Evolutionary conservation across 2,797 vertebrate species (phyloP).

Genomic region (Acipenser transmontanus): DNA sequence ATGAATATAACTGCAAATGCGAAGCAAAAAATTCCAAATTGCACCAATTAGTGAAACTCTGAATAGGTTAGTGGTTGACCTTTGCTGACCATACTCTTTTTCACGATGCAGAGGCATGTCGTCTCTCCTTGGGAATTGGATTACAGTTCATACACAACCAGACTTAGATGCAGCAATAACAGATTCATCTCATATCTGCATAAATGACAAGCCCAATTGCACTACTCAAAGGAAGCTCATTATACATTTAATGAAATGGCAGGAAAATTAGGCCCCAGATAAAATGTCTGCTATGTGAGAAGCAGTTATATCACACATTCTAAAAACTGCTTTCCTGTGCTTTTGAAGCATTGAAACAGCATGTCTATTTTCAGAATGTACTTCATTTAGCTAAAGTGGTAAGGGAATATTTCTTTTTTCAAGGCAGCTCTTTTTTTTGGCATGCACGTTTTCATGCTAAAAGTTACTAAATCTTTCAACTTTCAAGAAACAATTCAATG

Average conservation of each 20-base stretch:
- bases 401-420: too few relatives aligned
- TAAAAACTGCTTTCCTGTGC: too few relatives aligned
- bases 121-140: not conserved
- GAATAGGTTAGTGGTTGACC: not conserved
- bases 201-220: not conserved
- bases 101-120: not conserved
- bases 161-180: not conserved
- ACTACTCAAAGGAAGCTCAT: not conserved
- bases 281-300: not conserved
- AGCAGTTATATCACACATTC: not conserved
- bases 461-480: too few relatives aligned
- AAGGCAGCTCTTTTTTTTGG: too few relatives aligned
- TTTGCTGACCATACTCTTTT: not conserved
- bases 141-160: not conserved
- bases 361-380: too few relatives aligned
- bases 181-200: not conserved
- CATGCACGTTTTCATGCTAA: too few relatives aligned
- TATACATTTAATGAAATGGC: not conserved
- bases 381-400: too few relatives aligned
- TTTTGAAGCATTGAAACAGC: too few relatives aligned
- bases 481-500: too few relatives aligned
- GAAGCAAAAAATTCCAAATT: not conserved
- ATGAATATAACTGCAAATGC: too few relatives aligned
- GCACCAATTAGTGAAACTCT: slow-evolving; percentile 11
- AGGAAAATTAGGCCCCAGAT: slow-evolving; percentile 6